Conservation (phyloP, 2,797 vertebrate species). For the Melopsittacus undulatus region DNA sequence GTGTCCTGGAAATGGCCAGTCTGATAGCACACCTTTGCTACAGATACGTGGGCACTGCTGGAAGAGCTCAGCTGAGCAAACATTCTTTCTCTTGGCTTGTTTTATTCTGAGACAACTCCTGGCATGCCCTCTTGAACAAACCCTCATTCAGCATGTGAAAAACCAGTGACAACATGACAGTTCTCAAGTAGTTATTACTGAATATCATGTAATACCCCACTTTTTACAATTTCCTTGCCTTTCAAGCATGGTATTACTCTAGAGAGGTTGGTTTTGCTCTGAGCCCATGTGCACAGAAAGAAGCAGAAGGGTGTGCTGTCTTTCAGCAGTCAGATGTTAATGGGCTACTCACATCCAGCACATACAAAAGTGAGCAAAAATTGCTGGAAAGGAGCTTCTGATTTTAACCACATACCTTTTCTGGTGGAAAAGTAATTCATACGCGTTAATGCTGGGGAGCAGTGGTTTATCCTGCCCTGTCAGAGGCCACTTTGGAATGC, state of each 20-base stretch:
- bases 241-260: not conserved
- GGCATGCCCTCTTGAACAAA: not conserved
- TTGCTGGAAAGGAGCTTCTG: not conserved
- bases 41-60: not conserved
- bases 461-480: not conserved
- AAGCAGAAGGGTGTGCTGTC: not conserved
- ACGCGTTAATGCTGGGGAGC: not conserved
- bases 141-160: not conserved
- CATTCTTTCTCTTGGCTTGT: not conserved
- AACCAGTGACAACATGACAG: not conserved
- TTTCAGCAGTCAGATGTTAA: not conserved
- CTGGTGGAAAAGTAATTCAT: not conserved
- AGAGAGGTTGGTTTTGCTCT: not conserved
- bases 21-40: not conserved
- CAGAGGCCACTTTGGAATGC: not conserved
- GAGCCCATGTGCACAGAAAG: not conserved
- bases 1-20: not conserved
- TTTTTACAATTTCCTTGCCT: not conserved
- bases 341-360: not conserved
- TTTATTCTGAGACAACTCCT: not conserved
- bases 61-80: not conserved
- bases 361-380: fast-evolving
- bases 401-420: not conserved
- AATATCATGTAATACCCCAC: not conserved
- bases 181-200: not conserved